Conservation (phyloP, 2,113 vertebrate species). For the Phocoena phocoena region DNA sequence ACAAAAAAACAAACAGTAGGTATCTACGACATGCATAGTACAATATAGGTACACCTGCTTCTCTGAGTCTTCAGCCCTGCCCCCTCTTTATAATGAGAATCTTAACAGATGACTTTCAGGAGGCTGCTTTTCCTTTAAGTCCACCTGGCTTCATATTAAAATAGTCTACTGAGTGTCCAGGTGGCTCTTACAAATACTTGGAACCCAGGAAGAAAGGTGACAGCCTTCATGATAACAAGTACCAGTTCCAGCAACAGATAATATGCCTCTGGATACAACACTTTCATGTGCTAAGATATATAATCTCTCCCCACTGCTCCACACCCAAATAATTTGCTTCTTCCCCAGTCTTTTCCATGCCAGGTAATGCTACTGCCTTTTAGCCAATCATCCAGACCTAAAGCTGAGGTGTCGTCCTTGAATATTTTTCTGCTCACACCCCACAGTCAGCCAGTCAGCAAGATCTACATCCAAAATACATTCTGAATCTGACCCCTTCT, state of each 20-base stretch:
- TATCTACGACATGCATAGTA: background rate
- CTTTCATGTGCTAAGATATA: background rate
- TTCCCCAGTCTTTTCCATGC: background rate
- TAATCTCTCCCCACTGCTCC: background rate
- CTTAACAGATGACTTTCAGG: background rate
- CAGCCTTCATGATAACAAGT: background rate
- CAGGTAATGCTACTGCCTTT: background rate
- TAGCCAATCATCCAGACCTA: background rate
- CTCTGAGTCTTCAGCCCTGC: background rate
- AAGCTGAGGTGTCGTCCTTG: background rate
- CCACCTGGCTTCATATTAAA: background rate
- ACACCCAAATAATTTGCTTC: background rate
- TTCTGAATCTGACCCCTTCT: background rate
- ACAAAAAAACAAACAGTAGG: background rate
- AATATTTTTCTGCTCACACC: background rate
- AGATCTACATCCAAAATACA: background rate
- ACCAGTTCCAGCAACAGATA: background rate
- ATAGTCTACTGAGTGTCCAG: background rate
- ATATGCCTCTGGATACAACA: background rate
- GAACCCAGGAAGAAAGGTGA: background rate
- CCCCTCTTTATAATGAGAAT: background rate
- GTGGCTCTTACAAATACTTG: background rate
- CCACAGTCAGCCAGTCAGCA: background rate
- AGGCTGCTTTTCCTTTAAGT: background rate
- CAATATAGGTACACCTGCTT: background rate